Base-by-base conservation (phyloP, 64 coral and sea anemone genomes). In the Dendrophyllia cribrosa region DNA sequence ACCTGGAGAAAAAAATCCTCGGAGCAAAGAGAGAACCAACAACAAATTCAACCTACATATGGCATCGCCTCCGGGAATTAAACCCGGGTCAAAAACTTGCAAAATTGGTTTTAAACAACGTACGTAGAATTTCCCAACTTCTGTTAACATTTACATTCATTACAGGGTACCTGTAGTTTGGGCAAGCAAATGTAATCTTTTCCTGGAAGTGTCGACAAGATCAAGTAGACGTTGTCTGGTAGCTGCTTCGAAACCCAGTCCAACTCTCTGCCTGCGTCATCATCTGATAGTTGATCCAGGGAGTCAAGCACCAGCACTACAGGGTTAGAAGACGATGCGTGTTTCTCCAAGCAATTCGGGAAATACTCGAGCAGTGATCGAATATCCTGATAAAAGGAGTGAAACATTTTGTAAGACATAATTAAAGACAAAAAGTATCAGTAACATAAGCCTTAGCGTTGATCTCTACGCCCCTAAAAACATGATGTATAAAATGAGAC, bases 191-290 rank as follows among this genome's bases (percentile, higher is more conserved):
- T 24, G 68, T 90, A 90, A 66, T 90, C 52, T 20, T 89, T 69
- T 58, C 78, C 87, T 24, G 93, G 93, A 9, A 94, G 87, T 16
- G 87, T 94, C 6, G 93, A 94, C 52, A 96, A 47, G 16, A 96
- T 71, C 51, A 88, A 48, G 43, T 76, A 96, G 59, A 92, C 94
- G 72, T 92, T 88, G 1, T 80, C 43, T 47, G 94, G 85, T 11
- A 92, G 76, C 43, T 49, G 20, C 48, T 70, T 96, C 47, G 94
- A 90, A 45, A 87, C 66, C 94, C 94, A 96, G 34, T 96, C 90
- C 23, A 96, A 51, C 23, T 92, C 84, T 60, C 68, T 71, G 7
- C 85, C 85, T 19, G 75, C 84, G 14, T 82, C 90, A 69, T 96
- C 85, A 46, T 72, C 90, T 46, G 90, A 65, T 17, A 96, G 69